Percentiles rank a stretch among this genome's conserved stretches.
phyloP scores from a whole-genome alignment of 2,797 vertebrate species.

The Sternarchorhynchus goeldii region DNA sequence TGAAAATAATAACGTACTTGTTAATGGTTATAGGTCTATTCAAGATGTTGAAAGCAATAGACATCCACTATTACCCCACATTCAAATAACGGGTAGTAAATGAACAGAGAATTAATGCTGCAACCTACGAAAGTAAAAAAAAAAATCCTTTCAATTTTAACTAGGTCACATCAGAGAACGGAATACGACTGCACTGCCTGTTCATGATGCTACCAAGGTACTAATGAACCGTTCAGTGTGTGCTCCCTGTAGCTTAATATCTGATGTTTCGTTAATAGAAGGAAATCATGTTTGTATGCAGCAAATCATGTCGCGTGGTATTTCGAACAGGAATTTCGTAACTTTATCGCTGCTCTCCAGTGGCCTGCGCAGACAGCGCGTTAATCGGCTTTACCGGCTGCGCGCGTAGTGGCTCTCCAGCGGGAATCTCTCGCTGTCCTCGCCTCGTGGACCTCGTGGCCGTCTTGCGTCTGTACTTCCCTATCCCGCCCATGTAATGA shows the following conservation, averaged over 20 bases:
- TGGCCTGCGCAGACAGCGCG: conserved; percentile 57
- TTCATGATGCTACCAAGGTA: too few species aligned
- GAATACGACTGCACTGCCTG: too few species aligned
- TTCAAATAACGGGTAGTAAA: too few species aligned
- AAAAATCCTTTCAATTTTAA: too few species aligned
- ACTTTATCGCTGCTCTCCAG: conserved; percentile 57
- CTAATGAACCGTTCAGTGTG: too few species aligned
- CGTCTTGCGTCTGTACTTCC: conserved; percentile 37
- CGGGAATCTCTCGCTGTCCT: conserved; percentile 49
- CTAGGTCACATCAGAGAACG: too few species aligned
- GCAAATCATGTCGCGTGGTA: conserved; percentile 19
- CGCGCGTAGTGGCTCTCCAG: conserved; percentile 59
- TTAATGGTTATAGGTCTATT: too few species aligned
- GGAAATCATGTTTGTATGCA: conserved; percentile 23
- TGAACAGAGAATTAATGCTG: too few species aligned
- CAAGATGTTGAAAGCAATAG: too few species aligned
- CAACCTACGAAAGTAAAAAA: too few species aligned
- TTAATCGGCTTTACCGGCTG: conserved; percentile 66
- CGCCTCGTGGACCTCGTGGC: conserved; percentile 55
- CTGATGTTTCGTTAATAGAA: conserved; percentile 26
- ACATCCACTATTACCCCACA: too few species aligned
- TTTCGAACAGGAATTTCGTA: conserved; percentile 46
- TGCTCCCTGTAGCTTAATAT: background rate
- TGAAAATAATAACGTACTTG: too few species aligned
- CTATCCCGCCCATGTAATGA: conserved; percentile 43